Evolutionary conservation across 2,113 vertebrate species (phyloP).

Genomic region (Chaetorhynchus papuensis): DNA sequence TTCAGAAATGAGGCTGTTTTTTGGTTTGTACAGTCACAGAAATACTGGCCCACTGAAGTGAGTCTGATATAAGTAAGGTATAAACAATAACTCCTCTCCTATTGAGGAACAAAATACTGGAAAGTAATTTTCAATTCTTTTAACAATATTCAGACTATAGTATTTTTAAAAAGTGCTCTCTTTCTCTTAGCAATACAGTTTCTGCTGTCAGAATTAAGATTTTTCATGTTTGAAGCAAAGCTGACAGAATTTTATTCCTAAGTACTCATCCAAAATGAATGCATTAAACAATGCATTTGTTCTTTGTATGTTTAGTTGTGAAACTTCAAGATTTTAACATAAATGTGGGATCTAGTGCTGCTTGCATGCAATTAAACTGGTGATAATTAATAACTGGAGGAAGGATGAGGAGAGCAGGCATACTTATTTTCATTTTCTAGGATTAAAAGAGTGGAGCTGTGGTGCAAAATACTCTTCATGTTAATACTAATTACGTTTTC

Average conservation of each 20-base stretch:
- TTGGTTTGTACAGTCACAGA: neutral
- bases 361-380: neutral
- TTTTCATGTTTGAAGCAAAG: neutral
- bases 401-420: neutral
- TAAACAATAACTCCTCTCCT: neutral
- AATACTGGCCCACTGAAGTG: neutral
- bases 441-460: neutral
- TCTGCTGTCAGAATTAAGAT: neutral
- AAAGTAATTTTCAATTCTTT: neutral
- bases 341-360: neutral
- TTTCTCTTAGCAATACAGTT: neutral
- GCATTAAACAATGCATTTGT: neutral
- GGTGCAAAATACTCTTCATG: neutral
- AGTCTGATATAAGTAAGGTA: neutral
- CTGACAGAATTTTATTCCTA: neutral
- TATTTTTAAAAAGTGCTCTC: neutral
- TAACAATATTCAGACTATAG: neutral
- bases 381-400: neutral
- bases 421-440: neutral
- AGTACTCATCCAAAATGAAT: neutral
- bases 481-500: neutral
- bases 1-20: neutral
- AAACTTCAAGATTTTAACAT: neutral
- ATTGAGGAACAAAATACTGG: neutral
- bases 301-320: neutral